Base-by-base conservation (phyloP, 2,888 invertebrate species). In the Ichneumoninae sp. region DNA sequence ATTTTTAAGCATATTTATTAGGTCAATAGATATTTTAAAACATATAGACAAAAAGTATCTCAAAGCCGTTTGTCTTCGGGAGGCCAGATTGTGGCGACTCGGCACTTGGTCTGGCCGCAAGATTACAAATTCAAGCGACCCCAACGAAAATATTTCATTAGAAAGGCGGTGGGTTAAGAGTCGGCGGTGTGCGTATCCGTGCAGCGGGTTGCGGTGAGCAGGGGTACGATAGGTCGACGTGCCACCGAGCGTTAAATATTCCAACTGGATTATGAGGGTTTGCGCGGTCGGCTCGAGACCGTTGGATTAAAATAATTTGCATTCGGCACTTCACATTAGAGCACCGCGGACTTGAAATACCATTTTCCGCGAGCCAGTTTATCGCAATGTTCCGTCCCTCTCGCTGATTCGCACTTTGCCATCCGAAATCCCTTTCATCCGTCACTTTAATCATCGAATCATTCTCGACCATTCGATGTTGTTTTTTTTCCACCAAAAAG, bases 251-350 rank as follows among this genome's bases (percentile, higher is more conserved):
- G 75, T 83, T 83, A 75, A 78, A 86, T 81, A 69, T 83, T 78
- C 68, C 30, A 81, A 76, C 73, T 77, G 83, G 76, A 86, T 86
- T 85, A 86, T 75, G 65, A 83, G 81, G 70, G 57, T 73, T 36
- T 44, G 44, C 63, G 71, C 44, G 70, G 47, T 69, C 10, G 79
- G 44, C 47, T 26, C 30, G 65, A 40, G 30, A 22, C 68, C n/a
- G 60, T 57, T 30, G 73, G 71, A 87, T 87, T 83, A 87, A 85
- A 86, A 86, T 83, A 52, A 85, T 87, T 85, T 86, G 83, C 86
- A 87, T 87, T 86, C 74, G 77, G 66, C 81, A 69, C 57, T 83
- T 78, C 78, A 70, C 80, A 84, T 86, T 81, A 78, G 76, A 77
- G 65, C 60, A 60, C 65, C 65, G 54, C 30, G 54, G 60, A 60